Conservation (phyloP, 2,113 vertebrate species). For the Gavialis gangeticus region DNA sequence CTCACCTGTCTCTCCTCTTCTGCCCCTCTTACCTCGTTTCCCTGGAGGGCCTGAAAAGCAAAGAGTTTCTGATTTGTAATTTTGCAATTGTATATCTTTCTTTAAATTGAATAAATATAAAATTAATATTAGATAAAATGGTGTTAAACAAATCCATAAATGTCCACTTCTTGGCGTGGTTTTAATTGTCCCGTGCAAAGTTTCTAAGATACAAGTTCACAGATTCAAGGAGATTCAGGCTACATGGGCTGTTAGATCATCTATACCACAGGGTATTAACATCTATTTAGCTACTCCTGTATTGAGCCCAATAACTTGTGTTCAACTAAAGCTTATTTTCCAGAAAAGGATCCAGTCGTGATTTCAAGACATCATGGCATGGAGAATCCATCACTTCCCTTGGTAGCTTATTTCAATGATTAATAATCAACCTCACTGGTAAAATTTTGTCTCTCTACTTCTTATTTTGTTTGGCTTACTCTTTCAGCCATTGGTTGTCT, state of each 20-base stretch:
- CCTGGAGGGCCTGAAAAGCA: conserved; percentile 92
- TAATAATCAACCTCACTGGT: accelerated
- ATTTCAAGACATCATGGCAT: not conserved
- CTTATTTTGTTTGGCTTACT: not conserved
- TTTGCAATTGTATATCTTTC: not conserved
- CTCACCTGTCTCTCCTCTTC: conserved; percentile 96
- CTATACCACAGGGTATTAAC: accelerated
- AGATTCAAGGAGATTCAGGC: not conserved
- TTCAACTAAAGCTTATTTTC: not conserved
- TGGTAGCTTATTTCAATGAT: not conserved
- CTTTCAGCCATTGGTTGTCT: not conserved
- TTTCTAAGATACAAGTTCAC: not conserved
- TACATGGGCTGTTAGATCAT: not conserved
- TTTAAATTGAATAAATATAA: not conserved
- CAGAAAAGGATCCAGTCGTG: not conserved
- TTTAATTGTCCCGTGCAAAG: not conserved
- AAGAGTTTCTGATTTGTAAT: conserved; percentile 1
- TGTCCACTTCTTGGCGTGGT: not conserved
- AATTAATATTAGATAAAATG: not conserved
- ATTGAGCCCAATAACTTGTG: not conserved
- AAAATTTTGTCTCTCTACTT: not conserved
- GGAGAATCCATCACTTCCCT: not conserved
- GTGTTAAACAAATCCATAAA: not conserved
- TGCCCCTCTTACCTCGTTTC: conserved; percentile 95
- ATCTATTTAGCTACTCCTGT: not conserved